Percentiles rank a stretch among this genome's conserved stretches.
These are phyloP conservation scores for Scatophagus argus DNA, from an alignment of 2,113 vertebrate genomes.

Conservation along the genomic window DNA sequence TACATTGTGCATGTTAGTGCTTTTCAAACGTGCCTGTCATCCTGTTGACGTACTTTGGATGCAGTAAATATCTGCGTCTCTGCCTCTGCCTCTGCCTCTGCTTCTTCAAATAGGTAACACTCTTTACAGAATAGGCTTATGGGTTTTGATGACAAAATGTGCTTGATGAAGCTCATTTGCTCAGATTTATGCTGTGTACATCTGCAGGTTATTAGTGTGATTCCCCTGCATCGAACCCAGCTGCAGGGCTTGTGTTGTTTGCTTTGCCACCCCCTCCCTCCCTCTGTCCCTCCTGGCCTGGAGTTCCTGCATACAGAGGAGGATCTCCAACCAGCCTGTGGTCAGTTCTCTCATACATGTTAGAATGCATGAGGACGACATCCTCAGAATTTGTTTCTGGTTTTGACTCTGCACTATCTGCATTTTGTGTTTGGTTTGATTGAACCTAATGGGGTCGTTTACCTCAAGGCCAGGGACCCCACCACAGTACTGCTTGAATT, in stretches of 20 bases:
- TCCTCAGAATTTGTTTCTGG: background rate
- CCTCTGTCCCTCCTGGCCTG: background rate
- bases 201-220: slow-evolving; percentile 77
- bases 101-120: slow-evolving; percentile 26
- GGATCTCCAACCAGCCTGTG: background rate
- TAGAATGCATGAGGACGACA: background rate
- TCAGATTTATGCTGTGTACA: slow-evolving; percentile 62
- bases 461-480: background rate
- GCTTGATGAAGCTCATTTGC: background rate
- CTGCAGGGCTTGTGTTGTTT: slow-evolving; percentile 49
- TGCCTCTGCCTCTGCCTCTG: background rate
- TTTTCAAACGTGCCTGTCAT: slow-evolving; percentile 22
- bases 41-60: slow-evolving; percentile 41
- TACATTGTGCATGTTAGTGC: slow-evolving; percentile 1
- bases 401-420: background rate
- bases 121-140: background rate
- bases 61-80: slow-evolving; percentile 27
- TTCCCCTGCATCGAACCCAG: slow-evolving; percentile 47
- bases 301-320: slow-evolving; percentile 29
- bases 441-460: background rate
- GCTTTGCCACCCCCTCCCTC: background rate
- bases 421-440: background rate
- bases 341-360: background rate
- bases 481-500: background rate
- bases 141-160: slow-evolving; percentile 24